Base-by-base conservation (phyloP, 2,113 vertebrate species). In the Psophia crepitans region DNA sequence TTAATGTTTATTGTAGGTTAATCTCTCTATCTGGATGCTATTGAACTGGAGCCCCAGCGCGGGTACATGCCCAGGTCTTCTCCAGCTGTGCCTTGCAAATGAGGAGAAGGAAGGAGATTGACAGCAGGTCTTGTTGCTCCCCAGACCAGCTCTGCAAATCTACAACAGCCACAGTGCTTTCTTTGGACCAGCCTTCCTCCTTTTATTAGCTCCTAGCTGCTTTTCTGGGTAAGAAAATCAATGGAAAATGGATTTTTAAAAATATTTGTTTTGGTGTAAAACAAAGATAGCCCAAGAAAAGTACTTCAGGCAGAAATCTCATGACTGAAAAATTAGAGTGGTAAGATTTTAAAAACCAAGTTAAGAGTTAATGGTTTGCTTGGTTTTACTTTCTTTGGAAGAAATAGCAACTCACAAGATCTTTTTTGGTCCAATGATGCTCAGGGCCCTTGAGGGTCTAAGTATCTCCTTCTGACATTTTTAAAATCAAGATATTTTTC, bases 181-280 rank as follows among this genome's bases (percentile, higher is more conserved):
- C 96, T 93, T 98, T 98, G 98, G 98, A 97, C 21, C 70, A 82
- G 87, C 39, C 84, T 73, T 35, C 7, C 27, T 95, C 84, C 88
- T 98, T 98, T 98, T 98, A 98, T 97, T 96, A 98, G 97, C 85
- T 96, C 95, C 95, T 75, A 65, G 94, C 93, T 98, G 95, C 97
- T 97, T 97, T 97, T 79, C 96, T 96, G 97, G 84, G 97, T 96
- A 98, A 82, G 46, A 77, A 96, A 97, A 96, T 94, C 94, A 97
- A 95, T 95, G 97, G 98, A 98, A 98, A 98, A 84, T 82, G 93
- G 96, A 97, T 85, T 97, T 96, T 95, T 66, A 76, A 18, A 96
- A 97, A 97, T 95, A 94, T 97, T 97, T 97, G 93, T 94, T 98
- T 97, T 97, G 93, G 96, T 97, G 94, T 86, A 95, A 96, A 98